These are phyloP conservation scores for Vombatus ursinus DNA, from an alignment of 2,113 vertebrate species.

Conservation along the genomic window DNA sequence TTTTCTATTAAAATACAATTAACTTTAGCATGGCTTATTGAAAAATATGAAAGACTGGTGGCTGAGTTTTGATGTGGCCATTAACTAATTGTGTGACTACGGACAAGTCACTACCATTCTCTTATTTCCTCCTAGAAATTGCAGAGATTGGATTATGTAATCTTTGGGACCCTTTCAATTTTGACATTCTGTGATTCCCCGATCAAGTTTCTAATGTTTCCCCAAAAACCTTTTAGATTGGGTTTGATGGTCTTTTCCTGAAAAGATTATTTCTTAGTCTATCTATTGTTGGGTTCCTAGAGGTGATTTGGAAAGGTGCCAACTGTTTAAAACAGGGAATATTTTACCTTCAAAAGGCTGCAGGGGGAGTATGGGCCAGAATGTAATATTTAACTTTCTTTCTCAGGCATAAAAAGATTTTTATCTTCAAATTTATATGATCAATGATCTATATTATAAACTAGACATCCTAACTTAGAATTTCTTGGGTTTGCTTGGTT, in stretches of 20 bases:
- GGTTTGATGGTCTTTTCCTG: not conserved
- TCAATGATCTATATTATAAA: not conserved
- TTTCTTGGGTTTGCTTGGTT: not conserved
- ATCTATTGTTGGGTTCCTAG: not conserved
- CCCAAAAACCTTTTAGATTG: not conserved
- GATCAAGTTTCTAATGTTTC: not conserved
- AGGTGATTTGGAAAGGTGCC: not conserved
- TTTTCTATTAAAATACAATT: not conserved
- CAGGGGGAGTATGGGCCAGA: not conserved
- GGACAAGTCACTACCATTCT: not conserved
- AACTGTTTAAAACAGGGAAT: not conserved
- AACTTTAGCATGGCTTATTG: not conserved
- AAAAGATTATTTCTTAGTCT: not conserved
- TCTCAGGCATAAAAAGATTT: not conserved
- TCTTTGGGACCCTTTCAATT: not conserved
- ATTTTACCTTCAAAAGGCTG: not conserved
- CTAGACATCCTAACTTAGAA: not conserved
- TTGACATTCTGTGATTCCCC: not conserved
- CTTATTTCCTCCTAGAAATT: not conserved
- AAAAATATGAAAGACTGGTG: not conserved
- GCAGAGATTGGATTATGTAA: not conserved
- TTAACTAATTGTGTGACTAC: not conserved
- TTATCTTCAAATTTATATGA: not conserved
- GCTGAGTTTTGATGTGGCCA: not conserved
- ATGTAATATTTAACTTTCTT: not conserved